A percentile compares a stretch with the other conserved stretches of the same genome.
Conservation (phyloP, 2,113 vertebrate species). For the Semicossyphus pulcher region DNA sequence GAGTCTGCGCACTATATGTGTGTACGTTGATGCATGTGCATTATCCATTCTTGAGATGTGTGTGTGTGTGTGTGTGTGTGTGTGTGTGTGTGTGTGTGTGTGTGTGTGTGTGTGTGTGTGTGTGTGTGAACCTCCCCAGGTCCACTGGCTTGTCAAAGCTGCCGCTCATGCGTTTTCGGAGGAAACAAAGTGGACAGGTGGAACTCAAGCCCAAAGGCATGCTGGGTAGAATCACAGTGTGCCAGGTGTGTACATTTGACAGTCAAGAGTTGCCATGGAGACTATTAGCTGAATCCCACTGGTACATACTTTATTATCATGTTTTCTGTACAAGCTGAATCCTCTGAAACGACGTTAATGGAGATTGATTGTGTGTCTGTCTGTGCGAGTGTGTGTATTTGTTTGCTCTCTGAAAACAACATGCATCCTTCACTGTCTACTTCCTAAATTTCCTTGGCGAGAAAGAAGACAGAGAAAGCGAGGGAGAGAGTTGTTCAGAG, state of each 20-base stretch:
- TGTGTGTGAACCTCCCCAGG: constrained; percentile 10
- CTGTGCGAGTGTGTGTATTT: constrained; percentile 1
- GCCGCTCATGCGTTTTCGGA: constrained; percentile 39
- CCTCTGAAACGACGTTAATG: neutral
- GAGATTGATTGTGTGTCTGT: constrained; percentile 4
- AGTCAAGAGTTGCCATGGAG: constrained; percentile 50
- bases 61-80: neutral
- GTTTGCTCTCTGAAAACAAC: neutral
- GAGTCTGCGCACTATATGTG: constrained; percentile 1
- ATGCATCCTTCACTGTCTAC: constrained; percentile 4
- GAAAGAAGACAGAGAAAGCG: neutral
- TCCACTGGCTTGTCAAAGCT: constrained; percentile 43
- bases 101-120: neutral
- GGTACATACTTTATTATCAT: neutral
- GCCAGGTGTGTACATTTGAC: constrained; percentile 48
- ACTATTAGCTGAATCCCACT: constrained; percentile 6
- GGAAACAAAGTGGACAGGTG: constrained; percentile 55
- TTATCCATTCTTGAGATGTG: constrained; percentile 9
- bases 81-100: neutral
- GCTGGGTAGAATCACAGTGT: constrained; percentile 33
- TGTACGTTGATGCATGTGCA: constrained; percentile 4
- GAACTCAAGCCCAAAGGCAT: constrained; percentile 46
- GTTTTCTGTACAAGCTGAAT: constrained; percentile 15
- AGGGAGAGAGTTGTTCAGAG: neutral
- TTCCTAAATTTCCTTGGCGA: neutral